These are phyloP conservation scores for Acanthiza pusilla DNA, from an alignment of 2,797 vertebrate genomes.

Conservation along the genomic window DNA sequence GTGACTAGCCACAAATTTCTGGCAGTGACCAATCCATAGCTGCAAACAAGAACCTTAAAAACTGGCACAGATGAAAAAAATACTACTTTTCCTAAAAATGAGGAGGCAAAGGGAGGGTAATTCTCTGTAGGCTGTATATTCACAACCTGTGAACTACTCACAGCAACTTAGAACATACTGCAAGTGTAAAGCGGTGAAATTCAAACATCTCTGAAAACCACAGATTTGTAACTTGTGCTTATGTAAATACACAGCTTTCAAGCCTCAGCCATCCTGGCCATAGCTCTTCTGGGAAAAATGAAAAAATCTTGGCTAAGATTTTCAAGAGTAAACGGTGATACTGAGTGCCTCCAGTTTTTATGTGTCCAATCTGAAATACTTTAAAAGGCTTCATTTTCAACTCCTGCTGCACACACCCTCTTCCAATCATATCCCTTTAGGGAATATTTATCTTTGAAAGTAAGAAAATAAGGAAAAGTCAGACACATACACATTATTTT, in stretches of 20 bases:
- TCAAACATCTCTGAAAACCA: constrained; percentile 68
- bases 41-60: constrained; percentile 38
- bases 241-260: constrained; percentile 69
- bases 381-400: constrained; percentile 17
- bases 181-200: constrained; percentile 68
- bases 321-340: constrained; percentile 10
- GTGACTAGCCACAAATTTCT: constrained; percentile 40
- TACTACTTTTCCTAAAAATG: constrained; percentile 32
- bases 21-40: constrained; percentile 36
- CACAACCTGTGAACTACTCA: constrained; percentile 56
- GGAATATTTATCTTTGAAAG: constrained; percentile 42
- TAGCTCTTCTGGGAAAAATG: constrained; percentile 43
- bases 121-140: constrained; percentile 57
- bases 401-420: neutral
- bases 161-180: constrained; percentile 51
- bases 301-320: constrained; percentile 56
- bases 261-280: constrained; percentile 32
- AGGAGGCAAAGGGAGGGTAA: constrained; percentile 37
- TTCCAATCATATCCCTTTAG: constrained; percentile 15
- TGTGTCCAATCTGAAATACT: constrained; percentile 33
- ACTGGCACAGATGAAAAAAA: neutral
- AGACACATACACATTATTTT: neutral
- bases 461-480: constrained; percentile 23
- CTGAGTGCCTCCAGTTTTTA: neutral
- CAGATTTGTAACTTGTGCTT: constrained; percentile 74